Base-by-base conservation (phyloP, 2,113 vertebrate species). In the Pygoscelis adeliae region DNA sequence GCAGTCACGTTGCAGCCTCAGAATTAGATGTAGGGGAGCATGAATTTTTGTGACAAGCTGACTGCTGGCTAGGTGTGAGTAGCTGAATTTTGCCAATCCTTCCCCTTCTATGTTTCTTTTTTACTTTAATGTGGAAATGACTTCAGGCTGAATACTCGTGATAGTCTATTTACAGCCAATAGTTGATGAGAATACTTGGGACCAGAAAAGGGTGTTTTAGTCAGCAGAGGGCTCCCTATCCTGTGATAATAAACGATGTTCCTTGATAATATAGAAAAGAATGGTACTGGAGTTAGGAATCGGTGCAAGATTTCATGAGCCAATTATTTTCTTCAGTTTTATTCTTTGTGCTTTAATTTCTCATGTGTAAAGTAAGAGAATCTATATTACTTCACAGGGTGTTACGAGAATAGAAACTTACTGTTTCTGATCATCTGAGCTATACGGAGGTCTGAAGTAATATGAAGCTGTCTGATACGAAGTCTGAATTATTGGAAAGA, bases 151-250 rank as follows among this genome's bases (percentile, higher is more conserved):
- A 50, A 6, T 21, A n/a, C 10, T 70, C 6, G 1, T 6, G 7
- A 32, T n/a, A 27, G 26, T 17, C 29, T 20, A 1, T 62, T 84
- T 69, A 22, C 18, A 80, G 55, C 5, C 3, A 0, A 2, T 15
- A 47, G 23, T n/a, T 49, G 9, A 23, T 30, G n/a, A 87, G 36
- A 73, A 38, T 87, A 25, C 15, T 46, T 89, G 23, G 18, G 17
- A 83, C 8, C n/a, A 62, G 87, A 85, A 76, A 92, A 66, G 50
- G 15, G 3, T 13, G 0, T 22, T 95, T 89, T 67, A n/a, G 62
- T 93, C 97, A 95, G 89, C 49, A 98, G 95, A 95, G 95, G 94
- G 94, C 89, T 79, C 81, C 56, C 80, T 16, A 52, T 55, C 52
- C 87, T 89, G 18, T 84, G 47, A 73, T 17, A 86, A 81, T 66